Percentiles rank a stretch among this genome's conserved stretches.
Conservation (phyloP, 2,888 invertebrate genomes). For the Ormyrus rosae region DNA sequence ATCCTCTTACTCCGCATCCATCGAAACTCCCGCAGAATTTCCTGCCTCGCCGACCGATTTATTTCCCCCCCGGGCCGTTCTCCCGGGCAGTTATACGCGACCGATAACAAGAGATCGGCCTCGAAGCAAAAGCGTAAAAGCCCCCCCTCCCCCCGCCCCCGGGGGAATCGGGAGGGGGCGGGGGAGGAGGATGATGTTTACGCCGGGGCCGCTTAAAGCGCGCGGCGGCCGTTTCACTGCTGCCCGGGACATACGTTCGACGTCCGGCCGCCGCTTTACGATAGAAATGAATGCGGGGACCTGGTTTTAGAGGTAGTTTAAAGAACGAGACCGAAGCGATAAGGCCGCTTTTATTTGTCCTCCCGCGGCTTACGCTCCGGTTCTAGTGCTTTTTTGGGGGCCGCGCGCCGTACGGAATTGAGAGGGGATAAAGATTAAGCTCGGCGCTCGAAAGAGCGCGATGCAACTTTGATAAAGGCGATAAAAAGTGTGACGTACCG, state of each 20-base stretch:
- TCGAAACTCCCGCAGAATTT: too few relatives aligned
- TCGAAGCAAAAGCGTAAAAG: neutral
- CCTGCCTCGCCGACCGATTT: too few relatives aligned
- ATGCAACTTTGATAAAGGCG: too few relatives aligned
- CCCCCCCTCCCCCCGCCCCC: too few relatives aligned
- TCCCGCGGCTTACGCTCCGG: neutral
- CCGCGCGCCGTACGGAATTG: too few relatives aligned
- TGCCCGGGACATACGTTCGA: neutral
- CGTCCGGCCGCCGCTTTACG: slow-evolving; percentile 21
- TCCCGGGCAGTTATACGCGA: neutral
- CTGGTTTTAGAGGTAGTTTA: neutral
- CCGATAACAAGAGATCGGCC: slow-evolving; percentile 11
- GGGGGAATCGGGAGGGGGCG: neutral
- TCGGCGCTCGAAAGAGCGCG: too few relatives aligned
- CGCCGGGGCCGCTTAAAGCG: neutral
- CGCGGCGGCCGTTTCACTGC: neutral
- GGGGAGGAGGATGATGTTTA: neutral
- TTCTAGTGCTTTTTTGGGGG: too few relatives aligned
- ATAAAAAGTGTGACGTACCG: too few relatives aligned
- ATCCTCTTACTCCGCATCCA: too few relatives aligned
- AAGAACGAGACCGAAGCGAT: slow-evolving; percentile 28
- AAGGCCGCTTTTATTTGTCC: slow-evolving; percentile 32
- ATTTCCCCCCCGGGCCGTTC: too few relatives aligned
- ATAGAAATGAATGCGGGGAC: neutral
- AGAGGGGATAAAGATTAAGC: too few relatives aligned